These are phyloP conservation scores for Eutolmus rufibarbis DNA, from an alignment of 2,888 invertebrate genomes.

Conservation along the genomic window DNA sequence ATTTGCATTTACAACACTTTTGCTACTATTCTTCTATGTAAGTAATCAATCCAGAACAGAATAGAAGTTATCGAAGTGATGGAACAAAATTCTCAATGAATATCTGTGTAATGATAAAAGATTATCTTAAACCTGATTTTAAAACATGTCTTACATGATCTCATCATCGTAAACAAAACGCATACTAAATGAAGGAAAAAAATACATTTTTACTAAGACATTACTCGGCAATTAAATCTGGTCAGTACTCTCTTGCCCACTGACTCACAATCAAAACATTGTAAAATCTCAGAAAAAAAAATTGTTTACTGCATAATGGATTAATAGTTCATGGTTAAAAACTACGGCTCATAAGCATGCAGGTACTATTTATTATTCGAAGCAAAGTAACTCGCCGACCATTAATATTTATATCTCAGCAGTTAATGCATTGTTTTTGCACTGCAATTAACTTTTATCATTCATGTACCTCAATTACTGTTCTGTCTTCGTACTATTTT, in stretches of 20 bases:
- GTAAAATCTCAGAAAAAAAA: not conserved
- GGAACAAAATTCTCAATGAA: not conserved
- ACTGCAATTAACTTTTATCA: not conserved
- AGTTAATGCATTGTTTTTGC: not conserved
- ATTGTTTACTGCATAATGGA: not conserved
- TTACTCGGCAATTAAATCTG: not conserved
- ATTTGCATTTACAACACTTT: not conserved
- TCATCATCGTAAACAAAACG: not conserved
- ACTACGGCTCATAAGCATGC: not conserved
- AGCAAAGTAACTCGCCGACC: not conserved
- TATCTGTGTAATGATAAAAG: not conserved
- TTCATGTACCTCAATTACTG: not conserved
- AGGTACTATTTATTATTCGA: not conserved
- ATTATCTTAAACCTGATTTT: not conserved
- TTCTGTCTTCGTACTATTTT: not conserved
- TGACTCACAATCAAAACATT: not conserved
- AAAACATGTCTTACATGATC: not conserved
- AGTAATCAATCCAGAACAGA: not conserved
- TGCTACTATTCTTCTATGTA: not conserved
- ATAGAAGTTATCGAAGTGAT: not conserved
- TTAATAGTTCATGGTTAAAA: not conserved
- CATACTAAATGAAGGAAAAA: not conserved
- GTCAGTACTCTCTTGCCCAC: not conserved
- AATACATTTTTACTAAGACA: not conserved
- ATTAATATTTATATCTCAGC: not conserved